Percentiles rank a stretch among this genome's conserved stretches.
Conservation (phyloP, 2,113 vertebrate species). For the Forbesichthys agassizii region DNA sequence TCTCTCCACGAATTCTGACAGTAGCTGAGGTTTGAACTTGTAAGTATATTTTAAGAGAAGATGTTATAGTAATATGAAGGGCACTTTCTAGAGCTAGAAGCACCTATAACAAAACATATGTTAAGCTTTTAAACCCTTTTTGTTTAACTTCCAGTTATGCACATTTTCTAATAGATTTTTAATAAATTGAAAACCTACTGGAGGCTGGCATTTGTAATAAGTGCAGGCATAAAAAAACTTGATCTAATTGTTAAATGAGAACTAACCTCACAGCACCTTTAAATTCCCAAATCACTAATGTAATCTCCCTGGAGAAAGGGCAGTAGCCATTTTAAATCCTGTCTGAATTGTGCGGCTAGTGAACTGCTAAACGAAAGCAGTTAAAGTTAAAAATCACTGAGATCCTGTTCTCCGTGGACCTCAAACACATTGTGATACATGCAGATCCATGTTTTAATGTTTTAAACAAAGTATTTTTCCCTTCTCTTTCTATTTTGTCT, state of each 20-base stretch:
- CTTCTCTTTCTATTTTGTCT: background rate
- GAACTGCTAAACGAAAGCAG: conserved; percentile 55
- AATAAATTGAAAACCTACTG: too few species aligned
- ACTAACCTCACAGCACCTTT: conserved; percentile 14
- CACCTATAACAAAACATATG: too few species aligned
- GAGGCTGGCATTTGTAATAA: too few species aligned
- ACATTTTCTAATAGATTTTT: too few species aligned
- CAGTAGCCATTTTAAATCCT: conserved; percentile 41
- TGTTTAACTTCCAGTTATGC: too few species aligned
- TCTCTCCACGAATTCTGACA: too few species aligned
- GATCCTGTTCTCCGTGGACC: conserved; percentile 26
- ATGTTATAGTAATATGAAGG: too few species aligned
- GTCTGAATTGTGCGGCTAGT: conserved; percentile 44
- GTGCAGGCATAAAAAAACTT: background rate
- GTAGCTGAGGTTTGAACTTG: too few species aligned
- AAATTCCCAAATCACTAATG: conserved; percentile 32
- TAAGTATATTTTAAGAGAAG: too few species aligned
- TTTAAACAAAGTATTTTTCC: conserved; percentile 5
- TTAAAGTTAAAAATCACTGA: conserved; percentile 43
- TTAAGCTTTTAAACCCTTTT: too few species aligned
- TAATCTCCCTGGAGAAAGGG: conserved; percentile 40
- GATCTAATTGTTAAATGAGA: conserved; percentile 4
- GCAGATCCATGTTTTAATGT: conserved; percentile 16
- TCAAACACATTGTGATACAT: conserved; percentile 18
- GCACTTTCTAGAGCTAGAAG: too few species aligned